Base-by-base conservation (phyloP, 1,140 invertebrate genomes). In the Meloidogyne floridensis region DNA sequence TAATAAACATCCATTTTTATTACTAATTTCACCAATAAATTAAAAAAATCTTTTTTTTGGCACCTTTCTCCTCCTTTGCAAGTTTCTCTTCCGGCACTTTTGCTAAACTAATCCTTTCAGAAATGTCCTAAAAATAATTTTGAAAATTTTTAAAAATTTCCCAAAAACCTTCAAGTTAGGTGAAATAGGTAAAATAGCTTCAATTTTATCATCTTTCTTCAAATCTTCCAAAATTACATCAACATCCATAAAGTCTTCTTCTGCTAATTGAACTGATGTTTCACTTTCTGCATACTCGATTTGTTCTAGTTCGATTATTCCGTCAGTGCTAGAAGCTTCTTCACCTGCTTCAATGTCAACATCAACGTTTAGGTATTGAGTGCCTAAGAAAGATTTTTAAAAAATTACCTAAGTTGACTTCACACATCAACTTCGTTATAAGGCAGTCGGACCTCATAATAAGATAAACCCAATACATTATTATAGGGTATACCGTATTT, bases 341-440 rank as follows among this genome's bases (percentile, higher is more conserved):
- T 83, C 80, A 18, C 82, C 82, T n/a, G 82, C 82, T 72, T 83
- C 82, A 72, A 83, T 83, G 74, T 83, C 82, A 9, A 83, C 69
- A 43, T 83, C 79, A 42, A 83, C 80, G 43, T 83, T 82, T 11
- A 83, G 79, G n/a, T 83, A 82, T 10, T 83, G 80, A 1, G 82
- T 82, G 8, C 82, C 82, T 77, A 54, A 10, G 0, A 65, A 65
- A 65, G 32, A 32, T 32, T 32, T 20, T 32, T 32, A 32, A 32
- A 32, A 32, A 32, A 32, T 32, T 32, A 32, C 32, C 2, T 32
- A 32, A 32, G 32, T 32, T 32, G 32, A 32, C 32, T 32, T 32
- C 32, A 32, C 32, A 32, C 32, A 32, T 32, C 32, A 32, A 32
- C 32, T 32, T 32, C 32, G 32, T 32, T 32, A 32, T 32, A 32